Percentiles rank a stretch among this genome's conserved stretches.
These are phyloP conservation scores for Engraulis encrasicolus DNA, from an alignment of 2,113 vertebrate species.

Conservation along the genomic window DNA sequence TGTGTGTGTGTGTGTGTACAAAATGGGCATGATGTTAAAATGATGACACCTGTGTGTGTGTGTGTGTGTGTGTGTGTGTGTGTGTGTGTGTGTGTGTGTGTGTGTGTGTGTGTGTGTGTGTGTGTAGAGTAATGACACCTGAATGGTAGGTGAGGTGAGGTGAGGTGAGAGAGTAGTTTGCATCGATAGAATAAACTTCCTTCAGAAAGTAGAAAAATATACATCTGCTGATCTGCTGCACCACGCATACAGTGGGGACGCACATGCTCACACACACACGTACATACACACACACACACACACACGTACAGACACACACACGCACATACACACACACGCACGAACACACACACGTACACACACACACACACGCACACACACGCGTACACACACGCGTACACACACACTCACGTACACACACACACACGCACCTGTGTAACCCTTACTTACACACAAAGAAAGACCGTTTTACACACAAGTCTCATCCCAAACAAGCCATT, in stretches of 20 bases:
- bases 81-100: too few relatives aligned
- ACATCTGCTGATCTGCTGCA: background rate
- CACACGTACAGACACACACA: background rate
- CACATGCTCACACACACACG: background rate
- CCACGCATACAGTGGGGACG: background rate
- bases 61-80: too few relatives aligned
- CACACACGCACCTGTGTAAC: background rate
- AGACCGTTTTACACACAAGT: too few relatives aligned
- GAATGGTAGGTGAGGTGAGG: background rate
- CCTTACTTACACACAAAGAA: too few relatives aligned
- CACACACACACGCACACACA: constrained; percentile 10
- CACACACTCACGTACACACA: background rate
- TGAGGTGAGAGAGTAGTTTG: background rate
- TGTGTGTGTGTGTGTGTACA: too few relatives aligned
- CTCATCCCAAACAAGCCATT: background rate
- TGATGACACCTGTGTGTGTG: too few relatives aligned
- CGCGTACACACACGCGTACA: background rate
- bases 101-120: too few relatives aligned
- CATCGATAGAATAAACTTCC: background rate
- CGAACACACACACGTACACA: constrained; percentile 25
- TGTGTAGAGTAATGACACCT: background rate
- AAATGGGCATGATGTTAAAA: too few relatives aligned
- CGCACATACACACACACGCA: background rate
- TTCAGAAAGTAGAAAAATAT: constrained; percentile 8
- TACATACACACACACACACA: background rate